Conservation (phyloP, 1,140 invertebrate species). For the Cydia strobilella region DNA sequence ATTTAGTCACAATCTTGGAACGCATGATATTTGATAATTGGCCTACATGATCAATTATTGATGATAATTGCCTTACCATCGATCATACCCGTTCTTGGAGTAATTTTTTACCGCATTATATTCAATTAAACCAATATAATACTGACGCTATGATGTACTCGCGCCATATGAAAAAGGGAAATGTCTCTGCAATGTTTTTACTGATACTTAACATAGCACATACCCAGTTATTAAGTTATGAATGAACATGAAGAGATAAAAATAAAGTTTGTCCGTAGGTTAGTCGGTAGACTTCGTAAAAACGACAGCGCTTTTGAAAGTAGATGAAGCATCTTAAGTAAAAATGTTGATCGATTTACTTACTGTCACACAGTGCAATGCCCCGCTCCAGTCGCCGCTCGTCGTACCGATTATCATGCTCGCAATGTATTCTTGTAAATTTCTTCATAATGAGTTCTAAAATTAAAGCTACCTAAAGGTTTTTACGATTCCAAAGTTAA, state of each 20-base stretch:
- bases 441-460: conserved; percentile 19
- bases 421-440: conserved; percentile 10
- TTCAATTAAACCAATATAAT: conserved; percentile 23
- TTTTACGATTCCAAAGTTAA: background rate
- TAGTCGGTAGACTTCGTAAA: conserved; percentile 34
- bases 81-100: conserved; percentile 16
- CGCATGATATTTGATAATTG: conserved; percentile 29
- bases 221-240: conserved; percentile 28
- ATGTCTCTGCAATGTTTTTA: conserved; percentile 3
- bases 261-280: conserved; percentile 7
- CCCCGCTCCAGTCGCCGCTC: conserved; percentile 42
- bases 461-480: conserved; percentile 11
- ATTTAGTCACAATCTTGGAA: conserved; percentile 23
- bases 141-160: conserved; percentile 21
- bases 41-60: conserved; percentile 27
- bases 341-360: conserved; percentile 51
- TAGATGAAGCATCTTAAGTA: conserved; percentile 50
- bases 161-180: conserved; percentile 2
- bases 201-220: conserved; percentile 13
- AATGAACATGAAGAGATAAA: conserved; percentile 28
- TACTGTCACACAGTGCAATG: conserved; percentile 50
- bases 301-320: conserved; percentile 45
- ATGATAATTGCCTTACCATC: conserved; percentile 22
- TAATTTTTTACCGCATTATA: conserved; percentile 27
- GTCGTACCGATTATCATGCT: conserved; percentile 36